A percentile compares a stretch with the other conserved stretches of the same genome.
Conservation (phyloP, 2,888 invertebrate genomes). For the Ectobius pallidus region DNA sequence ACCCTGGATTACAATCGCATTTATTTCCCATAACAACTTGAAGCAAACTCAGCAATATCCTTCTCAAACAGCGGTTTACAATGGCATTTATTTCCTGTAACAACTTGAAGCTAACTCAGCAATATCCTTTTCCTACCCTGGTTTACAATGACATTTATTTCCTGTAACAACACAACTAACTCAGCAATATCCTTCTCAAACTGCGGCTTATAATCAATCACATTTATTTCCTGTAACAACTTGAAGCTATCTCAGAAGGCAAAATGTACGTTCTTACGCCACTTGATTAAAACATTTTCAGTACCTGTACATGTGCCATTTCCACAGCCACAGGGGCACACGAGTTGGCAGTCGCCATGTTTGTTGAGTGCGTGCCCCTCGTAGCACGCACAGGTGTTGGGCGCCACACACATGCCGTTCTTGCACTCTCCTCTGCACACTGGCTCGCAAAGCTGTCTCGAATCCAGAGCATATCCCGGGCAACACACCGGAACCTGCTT, state of each 20-base stretch:
- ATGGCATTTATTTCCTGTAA: background rate
- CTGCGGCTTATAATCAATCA: too few relatives aligned
- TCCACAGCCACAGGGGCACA: background rate
- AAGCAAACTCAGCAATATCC: slow-evolving; percentile 46
- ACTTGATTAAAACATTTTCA: too few relatives aligned
- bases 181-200: too few relatives aligned
- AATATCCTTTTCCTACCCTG: slow-evolving; percentile 40
- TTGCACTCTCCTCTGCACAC: slow-evolving; percentile 49
- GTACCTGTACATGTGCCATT: background rate
- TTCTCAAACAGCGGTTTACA: slow-evolving; percentile 37
- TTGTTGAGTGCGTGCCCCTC: background rate
- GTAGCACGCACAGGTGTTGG: slow-evolving; percentile 44
- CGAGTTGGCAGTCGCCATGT: background rate
- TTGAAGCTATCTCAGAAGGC: too few relatives aligned
- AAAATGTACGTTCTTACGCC: too few relatives aligned
- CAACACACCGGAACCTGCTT: background rate
- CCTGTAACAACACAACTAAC: too few relatives aligned
- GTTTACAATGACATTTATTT: background rate
- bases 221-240: too few relatives aligned
- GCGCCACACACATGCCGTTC: slow-evolving; percentile 44
- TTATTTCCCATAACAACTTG: too few relatives aligned
- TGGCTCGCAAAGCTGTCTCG: slow-evolving; percentile 50
- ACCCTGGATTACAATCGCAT: slow-evolving; percentile 37
- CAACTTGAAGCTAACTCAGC: too few relatives aligned
- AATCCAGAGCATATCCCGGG: slow-evolving; percentile 21